These are phyloP conservation scores for Acrobasis suavella DNA, from an alignment of 2,888 invertebrate genomes.

Conservation along the genomic window DNA sequence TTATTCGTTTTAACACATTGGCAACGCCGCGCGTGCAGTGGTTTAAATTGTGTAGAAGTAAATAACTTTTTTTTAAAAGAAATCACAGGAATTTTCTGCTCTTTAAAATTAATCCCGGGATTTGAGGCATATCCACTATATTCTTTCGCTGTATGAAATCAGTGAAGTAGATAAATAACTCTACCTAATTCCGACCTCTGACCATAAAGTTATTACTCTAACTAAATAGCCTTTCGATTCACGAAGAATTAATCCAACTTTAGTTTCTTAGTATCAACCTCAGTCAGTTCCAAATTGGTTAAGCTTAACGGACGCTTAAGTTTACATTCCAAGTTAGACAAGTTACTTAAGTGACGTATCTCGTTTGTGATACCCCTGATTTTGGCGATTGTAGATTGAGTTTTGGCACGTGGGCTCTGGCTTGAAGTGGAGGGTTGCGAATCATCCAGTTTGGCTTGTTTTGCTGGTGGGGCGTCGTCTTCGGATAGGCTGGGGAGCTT, in stretches of 20 bases:
- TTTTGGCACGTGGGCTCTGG: slow-evolving; percentile 39
- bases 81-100: no score
- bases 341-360: slow-evolving; percentile 51
- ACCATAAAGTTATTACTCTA: no score
- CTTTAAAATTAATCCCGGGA: no score
- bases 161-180: no score
- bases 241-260: slow-evolving; percentile 47
- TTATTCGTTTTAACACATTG: no score
- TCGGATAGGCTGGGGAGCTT: slow-evolving; percentile 66
- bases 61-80: no score
- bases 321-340: slow-evolving; percentile 49
- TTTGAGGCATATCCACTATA: no score
- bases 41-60: no score
- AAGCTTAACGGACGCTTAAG: slow-evolving; percentile 46
- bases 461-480: slow-evolving; percentile 44
- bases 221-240: background rate
- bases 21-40: no score
- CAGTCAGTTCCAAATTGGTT: slow-evolving; percentile 35
- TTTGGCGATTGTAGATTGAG: slow-evolving; percentile 50
- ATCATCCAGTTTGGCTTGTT: slow-evolving; percentile 40
- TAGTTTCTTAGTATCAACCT: slow-evolving; percentile 50
- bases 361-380: slow-evolving; percentile 62
- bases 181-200: no score
- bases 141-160: no score
- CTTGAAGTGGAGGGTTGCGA: slow-evolving; percentile 38